A percentile compares a stretch with the other conserved stretches of the same genome.
These are phyloP conservation scores for Leuciscus waleckii DNA, from an alignment of 2,797 vertebrate genomes.

Conservation along the genomic window DNA sequence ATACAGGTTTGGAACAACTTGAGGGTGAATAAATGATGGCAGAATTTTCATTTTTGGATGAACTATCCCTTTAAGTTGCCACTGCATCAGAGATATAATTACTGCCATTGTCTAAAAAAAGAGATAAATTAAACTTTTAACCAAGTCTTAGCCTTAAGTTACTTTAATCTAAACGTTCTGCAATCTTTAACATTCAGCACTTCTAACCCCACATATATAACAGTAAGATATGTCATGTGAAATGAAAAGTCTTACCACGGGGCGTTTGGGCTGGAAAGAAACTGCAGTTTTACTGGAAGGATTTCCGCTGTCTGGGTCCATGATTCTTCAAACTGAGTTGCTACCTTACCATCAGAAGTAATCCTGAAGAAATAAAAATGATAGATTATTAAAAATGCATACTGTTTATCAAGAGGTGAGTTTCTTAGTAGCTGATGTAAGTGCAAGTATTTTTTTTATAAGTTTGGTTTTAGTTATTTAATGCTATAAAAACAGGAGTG, in stretches of 20 bases:
- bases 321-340: neutral
- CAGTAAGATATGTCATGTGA: neutral
- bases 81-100: neutral
- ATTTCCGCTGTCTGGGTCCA: neutral
- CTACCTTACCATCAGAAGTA: neutral
- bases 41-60: neutral
- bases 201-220: neutral
- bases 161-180: neutral
- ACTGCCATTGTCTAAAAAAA: neutral
- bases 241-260: constrained; percentile 39
- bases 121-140: neutral
- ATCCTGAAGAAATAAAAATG: neutral
- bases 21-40: neutral
- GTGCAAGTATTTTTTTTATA: too few species aligned
- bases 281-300: neutral
- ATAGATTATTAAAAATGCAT: neutral
- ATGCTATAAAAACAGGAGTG: too few species aligned
- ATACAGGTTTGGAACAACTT: neutral
- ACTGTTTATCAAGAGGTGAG: neutral
- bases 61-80: neutral
- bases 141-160: neutral
- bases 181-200: neutral
- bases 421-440: neutral
- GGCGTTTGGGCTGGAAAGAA: constrained; percentile 1
- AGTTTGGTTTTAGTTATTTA: too few species aligned